phyloP scores from a whole-genome alignment of 1,140 invertebrate species.

The Charaxes varanes region DNA sequence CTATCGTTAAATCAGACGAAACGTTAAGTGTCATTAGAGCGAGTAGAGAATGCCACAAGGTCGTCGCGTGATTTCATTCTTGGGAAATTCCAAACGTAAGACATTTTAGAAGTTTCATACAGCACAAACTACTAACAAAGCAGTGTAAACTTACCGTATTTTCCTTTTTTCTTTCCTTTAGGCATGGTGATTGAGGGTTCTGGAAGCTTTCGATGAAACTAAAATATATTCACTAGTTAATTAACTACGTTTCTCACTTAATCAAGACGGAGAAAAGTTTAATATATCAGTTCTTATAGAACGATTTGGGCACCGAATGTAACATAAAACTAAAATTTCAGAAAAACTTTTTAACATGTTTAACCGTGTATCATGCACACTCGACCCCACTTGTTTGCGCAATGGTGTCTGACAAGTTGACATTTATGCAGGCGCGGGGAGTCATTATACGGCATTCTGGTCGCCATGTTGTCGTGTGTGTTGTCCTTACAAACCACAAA shows the following conservation, averaged over 20 bases:
- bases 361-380: slow-evolving; percentile 71
- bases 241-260: slow-evolving; percentile 68
- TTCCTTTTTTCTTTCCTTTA: slow-evolving; percentile 72
- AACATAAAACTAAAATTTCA: slow-evolving; percentile 74
- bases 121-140: not conserved
- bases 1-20: slow-evolving; percentile 3
- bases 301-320: slow-evolving; percentile 63
- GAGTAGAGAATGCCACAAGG: slow-evolving; percentile 58
- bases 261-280: slow-evolving; percentile 73
- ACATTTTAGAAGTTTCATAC: not conserved
- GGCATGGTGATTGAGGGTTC: slow-evolving; percentile 56
- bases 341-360: slow-evolving; percentile 75
- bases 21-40: slow-evolving; percentile 38
- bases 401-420: slow-evolving; percentile 50
- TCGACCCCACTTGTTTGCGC: slow-evolving; percentile 60
- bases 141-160: slow-evolving; percentile 54
- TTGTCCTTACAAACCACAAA: slow-evolving; percentile 21
- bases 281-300: slow-evolving; percentile 71
- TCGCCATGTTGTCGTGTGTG: slow-evolving; percentile 25
- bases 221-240: slow-evolving; percentile 67
- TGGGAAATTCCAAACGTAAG: slow-evolving; percentile 39
- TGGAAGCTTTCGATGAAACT: slow-evolving; percentile 41
- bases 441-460: slow-evolving; percentile 28
- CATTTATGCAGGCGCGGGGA: slow-evolving; percentile 26
- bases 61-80: slow-evolving; percentile 67